Evolutionary conservation across 2,797 vertebrate genomes (phyloP).

Genomic region (Craterocephalus amniculus): DNA sequence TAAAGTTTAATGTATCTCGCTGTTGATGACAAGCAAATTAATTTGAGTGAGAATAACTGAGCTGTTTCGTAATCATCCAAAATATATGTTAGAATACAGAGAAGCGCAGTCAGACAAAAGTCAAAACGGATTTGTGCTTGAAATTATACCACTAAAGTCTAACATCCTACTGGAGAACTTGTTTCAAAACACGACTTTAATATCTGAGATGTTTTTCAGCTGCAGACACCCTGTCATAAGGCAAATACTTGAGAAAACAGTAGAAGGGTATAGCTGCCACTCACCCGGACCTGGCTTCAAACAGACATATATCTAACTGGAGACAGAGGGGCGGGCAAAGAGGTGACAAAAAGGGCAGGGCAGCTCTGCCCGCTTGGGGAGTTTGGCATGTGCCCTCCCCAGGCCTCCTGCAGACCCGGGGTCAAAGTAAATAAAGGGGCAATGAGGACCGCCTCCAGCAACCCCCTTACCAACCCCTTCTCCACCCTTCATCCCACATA

Average conservation of each 20-base stretch:
- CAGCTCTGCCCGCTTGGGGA: constrained; percentile 82
- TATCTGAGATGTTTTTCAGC: constrained; percentile 38
- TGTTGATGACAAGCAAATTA: constrained; percentile 67
- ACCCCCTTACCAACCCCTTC: constrained; percentile 67
- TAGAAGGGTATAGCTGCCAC: constrained; percentile 37
- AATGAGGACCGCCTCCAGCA: constrained; percentile 74
- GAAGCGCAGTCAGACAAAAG: constrained; percentile 15
- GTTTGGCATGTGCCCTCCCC: constrained; percentile 85
- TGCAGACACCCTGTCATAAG: constrained; percentile 21
- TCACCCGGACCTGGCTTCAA: constrained; percentile 53
- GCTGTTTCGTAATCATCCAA: constrained; percentile 51
- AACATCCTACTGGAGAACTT: constrained; percentile 3
- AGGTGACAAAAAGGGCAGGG: constrained; percentile 81
- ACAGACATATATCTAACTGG: constrained; percentile 78
- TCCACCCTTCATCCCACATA: constrained; percentile 58
- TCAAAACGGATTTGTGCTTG: background rate
- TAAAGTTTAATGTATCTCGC: constrained; percentile 80
- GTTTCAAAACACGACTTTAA: constrained; percentile 37
- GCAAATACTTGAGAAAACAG: constrained; percentile 39
- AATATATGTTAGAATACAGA: constrained; percentile 33
- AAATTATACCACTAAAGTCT: constrained; percentile 10
- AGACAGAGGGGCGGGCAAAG: constrained; percentile 79
- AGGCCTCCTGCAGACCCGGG: constrained; percentile 77
- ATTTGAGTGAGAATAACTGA: constrained; percentile 71
- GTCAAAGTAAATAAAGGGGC: constrained; percentile 85